Base-by-base conservation (phyloP, 2,797 vertebrate species). In the Rousettus madagascariensis region DNA sequence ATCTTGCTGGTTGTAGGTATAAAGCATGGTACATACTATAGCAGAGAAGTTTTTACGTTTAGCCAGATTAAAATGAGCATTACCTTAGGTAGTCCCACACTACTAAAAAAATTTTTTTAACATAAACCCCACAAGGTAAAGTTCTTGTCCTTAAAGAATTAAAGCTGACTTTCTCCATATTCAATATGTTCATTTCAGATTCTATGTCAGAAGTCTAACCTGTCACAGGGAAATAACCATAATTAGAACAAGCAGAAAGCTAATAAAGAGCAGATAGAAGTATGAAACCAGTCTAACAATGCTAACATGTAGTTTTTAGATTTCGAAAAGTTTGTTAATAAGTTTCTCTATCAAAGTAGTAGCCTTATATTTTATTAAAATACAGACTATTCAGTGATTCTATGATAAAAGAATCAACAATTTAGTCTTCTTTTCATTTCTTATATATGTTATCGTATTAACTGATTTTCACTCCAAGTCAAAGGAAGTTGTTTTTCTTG, bases 311-410 rank as follows among this genome's bases (percentile, higher is more conserved):
- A 79, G 16, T 79, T 90, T 94, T 94, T 79, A 74, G 22, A 85
- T 86, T 69, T 74, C 53, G 57, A 90, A 95, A 83, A 53, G 17
- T n/a, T 74, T 63, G 43, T 41, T 13, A 11, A 43, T 79, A 96
- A 71, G 51, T 80, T 89, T 90, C 38, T 65, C 20, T 91, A 90
- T 90, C 53, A 91, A 95, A 84, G 78, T 57, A 49, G n/a, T 2
- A 65, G 33, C 74, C 30, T 51, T 69, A 26, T 26, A 65, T 74
- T 82, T 94, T 86, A 90, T 66, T 93, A 93, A 94, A 96, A 93
- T 78, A 77, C 6, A 89, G 9, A 90, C 41, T 79, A 92, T 74
- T 77, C 26, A 68, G 26, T 75, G 55, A 92, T 88, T 94, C 41
- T 46, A 15, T 74, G 11, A 66, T 79, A 78, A 80, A 93, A 80